Base-by-base conservation (phyloP, 2,113 vertebrate genomes). In the Gallinago paraguaiae region DNA sequence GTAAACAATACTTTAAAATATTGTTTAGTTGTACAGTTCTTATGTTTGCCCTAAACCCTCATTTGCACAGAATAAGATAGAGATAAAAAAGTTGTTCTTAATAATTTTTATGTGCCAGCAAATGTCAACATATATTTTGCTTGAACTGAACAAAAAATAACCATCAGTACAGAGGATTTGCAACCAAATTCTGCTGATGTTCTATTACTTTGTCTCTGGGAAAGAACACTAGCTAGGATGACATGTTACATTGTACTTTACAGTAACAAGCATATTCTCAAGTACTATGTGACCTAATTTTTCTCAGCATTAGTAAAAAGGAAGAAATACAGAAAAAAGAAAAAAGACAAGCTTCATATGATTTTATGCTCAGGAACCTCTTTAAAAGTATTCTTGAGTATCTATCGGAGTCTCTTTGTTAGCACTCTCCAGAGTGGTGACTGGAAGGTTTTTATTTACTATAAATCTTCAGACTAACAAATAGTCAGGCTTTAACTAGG, bases 131-230 rank as follows among this genome's bases (percentile, higher is more conserved):
- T 84, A 88, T 79, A 22, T 45, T 95, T 84, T 90, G 67, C 54
- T 68, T 91, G 93, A 95, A 89, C 46, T 67, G 68, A 64, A 82
- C 68, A 93, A 96, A 96, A 84, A 86, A 57, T 95, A 75, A 70
- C 15, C 70, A 95, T 69, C 80, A 81, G 74, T 81, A 93, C 91
- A 83, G 51, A 90, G 74, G 43, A 87, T 63, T 94, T 82, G 56
- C 16, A 92, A 74, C 30, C 30, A 87, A 93, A 72, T 90, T 90
- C 16, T 93, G 65, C 48, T 95, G 51, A 74, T 59, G 41, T 80
- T 78, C 10, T 93, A 18, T 89, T 90, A 86, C 60, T 95, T 92
- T 94, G 31, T n/a, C 50, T 82, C 88, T 59, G 60, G 46, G 41
- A 93, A 43, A 96, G 57, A 18, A 61, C 54, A 56, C 95, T 93